A percentile compares a stretch with the other conserved stretches of the same genome.
Evolutionary conservation across 2,888 invertebrate genomes (phyloP).

Genomic region (Drosophila anceps): DNA sequence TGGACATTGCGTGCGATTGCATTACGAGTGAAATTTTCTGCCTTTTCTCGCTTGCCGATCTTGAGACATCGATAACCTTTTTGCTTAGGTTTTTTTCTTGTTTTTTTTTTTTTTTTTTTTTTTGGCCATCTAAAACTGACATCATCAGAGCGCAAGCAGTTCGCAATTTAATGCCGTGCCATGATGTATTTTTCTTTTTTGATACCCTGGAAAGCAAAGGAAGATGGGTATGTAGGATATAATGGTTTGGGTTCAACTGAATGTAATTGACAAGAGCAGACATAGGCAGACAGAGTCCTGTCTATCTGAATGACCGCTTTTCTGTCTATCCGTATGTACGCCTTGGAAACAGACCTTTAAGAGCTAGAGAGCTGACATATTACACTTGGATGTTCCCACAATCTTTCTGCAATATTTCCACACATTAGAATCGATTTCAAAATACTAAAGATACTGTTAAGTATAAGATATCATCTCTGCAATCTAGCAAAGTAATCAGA

Average conservation of each 20-base stretch:
- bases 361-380: background rate
- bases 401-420: too few species aligned
- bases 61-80: constrained; percentile 74
- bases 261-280: too few species aligned
- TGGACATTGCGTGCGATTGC: constrained; percentile 78
- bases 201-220: background rate
- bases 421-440: too few species aligned
- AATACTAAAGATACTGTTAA: background rate
- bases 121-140: constrained; percentile 60
- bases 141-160: constrained; percentile 61
- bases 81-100: constrained; percentile 63
- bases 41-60: constrained; percentile 66
- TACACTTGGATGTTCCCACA: background rate
- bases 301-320: too few species aligned
- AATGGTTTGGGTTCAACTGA: background rate
- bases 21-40: constrained; percentile 77
- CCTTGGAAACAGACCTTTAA: background rate
- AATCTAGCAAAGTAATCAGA: too few species aligned
- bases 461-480: too few species aligned
- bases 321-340: background rate
- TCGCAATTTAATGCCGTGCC: constrained; percentile 67
- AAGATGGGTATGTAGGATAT: background rate
- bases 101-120: background rate
- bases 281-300: too few species aligned
- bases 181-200: constrained; percentile 30